Evolutionary conservation across 2,888 invertebrate genomes (phyloP), one percentile per base, ranked within the genome.

Genomic region (Acronicta alni): DNA sequence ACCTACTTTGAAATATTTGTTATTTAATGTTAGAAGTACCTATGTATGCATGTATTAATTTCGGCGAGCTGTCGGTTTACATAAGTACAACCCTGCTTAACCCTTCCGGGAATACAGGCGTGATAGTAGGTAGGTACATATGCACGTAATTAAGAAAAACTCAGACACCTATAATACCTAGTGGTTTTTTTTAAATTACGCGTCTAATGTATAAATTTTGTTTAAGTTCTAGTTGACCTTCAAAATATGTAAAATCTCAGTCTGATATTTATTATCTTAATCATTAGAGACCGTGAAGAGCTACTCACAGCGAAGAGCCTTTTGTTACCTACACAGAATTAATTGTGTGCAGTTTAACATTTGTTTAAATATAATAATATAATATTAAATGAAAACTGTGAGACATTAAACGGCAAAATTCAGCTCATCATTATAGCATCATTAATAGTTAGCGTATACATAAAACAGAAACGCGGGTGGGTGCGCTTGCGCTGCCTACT

Each of bases 401-500:
- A 35, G 35, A 38, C 16, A 17, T 3, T 9, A 67, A 8, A 15
- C 32, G 39, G 7, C 23, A 35, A 3, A 16, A 20, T 45, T 54
- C 44, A 58, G 42, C 42, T 38, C 52, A 49, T 15, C 43, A 23
- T 26, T 47, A 17, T 48, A 44, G 16, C n/a, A 41, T 16, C 45
- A 39, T 35, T 9, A 43, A 38, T 46, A 59, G 60, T 46, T 54
- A 46, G 58, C 43, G 39, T 35, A 2, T 53, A 60, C 15, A 62
- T 67, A 49, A 77, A 63, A 39, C 56, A 59, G 7, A 69, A 73
- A 57, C 39, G 58, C 64, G 57, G 56, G 53, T 56, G 57, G 57
- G 51, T 64, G 70, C 62, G 66, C 57, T 52, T 58, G 67, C 72
- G 63, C 14, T 59, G 57, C 64, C 63, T 64, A 61, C 55, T 45